Evolutionary conservation across 2,888 invertebrate species (phyloP).

Genomic region (Lysandra bellargus): DNA sequence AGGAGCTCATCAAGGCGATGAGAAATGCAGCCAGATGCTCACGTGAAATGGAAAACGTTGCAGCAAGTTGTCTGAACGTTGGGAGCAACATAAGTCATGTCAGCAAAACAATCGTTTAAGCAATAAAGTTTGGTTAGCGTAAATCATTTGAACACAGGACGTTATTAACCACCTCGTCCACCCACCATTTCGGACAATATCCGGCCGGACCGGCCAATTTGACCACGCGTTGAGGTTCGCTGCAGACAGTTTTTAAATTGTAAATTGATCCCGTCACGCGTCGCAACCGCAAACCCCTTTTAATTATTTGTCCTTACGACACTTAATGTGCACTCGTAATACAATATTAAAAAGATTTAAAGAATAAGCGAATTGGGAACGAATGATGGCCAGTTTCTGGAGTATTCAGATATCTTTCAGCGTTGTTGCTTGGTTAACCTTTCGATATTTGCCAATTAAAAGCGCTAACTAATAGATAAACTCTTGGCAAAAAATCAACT

Average conservation of each 20-base stretch:
- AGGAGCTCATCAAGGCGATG: too few relatives aligned
- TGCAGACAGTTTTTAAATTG: background rate
- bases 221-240: slow-evolving; percentile 28
- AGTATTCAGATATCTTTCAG: background rate
- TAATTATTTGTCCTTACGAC: background rate
- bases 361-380: background rate
- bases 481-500: too few relatives aligned
- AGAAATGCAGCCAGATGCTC: too few relatives aligned
- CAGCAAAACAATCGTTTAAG: slow-evolving; percentile 3
- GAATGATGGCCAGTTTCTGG: background rate
- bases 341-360: background rate
- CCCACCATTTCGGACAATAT: slow-evolving; percentile 27
- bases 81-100: background rate
- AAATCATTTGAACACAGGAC: slow-evolving; percentile 26
- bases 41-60: too few relatives aligned
- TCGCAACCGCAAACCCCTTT: background rate
- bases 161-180: slow-evolving; percentile 27
- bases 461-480: too few relatives aligned
- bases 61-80: background rate
- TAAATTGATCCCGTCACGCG: slow-evolving; percentile 13
- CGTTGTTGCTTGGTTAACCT: too few relatives aligned
- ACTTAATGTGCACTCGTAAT: background rate
- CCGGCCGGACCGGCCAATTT: slow-evolving; percentile 14
- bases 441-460: too few relatives aligned
- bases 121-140: slow-evolving; percentile 20